Base-by-base conservation (phyloP, 2,888 invertebrate genomes). In the Subacronicta megacephala region DNA sequence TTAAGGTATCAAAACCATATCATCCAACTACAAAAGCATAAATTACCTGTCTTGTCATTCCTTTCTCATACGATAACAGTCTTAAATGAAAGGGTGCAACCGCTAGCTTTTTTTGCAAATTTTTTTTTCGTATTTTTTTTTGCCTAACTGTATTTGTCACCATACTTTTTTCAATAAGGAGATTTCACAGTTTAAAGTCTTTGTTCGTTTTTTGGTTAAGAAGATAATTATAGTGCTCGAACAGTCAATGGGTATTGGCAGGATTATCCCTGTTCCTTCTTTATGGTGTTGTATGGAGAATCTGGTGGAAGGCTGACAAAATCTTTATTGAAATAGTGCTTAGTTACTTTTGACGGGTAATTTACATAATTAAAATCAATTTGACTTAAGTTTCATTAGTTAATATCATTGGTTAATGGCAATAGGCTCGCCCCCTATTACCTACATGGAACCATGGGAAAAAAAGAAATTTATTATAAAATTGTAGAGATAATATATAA, bases 41-140 rank as follows among this genome's bases (percentile, higher is more conserved):
- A 71, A 72, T 75, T 77, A 80, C 76, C 75, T 78, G 77, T 72
- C 57, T 56, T 53, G 80, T 78, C 81, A 86, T 86, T 83, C 83
- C 83, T 86, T 85, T 87, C 86, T 79, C 81, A 83, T 83, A 80
- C 83, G 84, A 88, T 83, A 88, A 68, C 56, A 65, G 41, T 86
- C 83, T 81, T 65, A 72, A 82, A 78, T 78, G 72, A 78, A 84
- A 85, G 87, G 87, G 85, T 81, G 76, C 72, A 88, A 90, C 92
- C 91, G 84, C 90, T 89, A 85, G 82, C 81, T 52, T 74, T 78
- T 26, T 81, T 81, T 80, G 81, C 66, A 59, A 36, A 15, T 15
- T 20, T 59, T 50, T 62, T 60, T 71, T 60, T 63, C 56, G 44
- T 47, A 44, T 47, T 2, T 63, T 57, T 55, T 42, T 41, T 20